Base-by-base conservation (phyloP, 1,140 invertebrate species). In the Drosophila trapezifrons region DNA sequence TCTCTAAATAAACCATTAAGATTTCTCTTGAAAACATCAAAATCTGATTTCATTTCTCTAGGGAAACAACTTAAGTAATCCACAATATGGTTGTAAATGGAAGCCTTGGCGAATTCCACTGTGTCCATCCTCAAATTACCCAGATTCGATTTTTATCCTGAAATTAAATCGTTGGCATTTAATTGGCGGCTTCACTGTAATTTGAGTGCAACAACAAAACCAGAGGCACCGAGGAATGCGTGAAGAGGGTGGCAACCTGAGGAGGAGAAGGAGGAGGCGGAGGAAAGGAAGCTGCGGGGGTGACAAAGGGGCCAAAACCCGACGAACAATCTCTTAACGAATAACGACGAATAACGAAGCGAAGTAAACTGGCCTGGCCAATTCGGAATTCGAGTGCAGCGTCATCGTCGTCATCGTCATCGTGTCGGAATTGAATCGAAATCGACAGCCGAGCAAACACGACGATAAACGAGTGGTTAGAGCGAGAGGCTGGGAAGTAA, bases 311-410 rank as follows among this genome's bases (percentile, higher is more conserved):
- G 18, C 40, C n/a, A 57, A 66, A 51, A 25, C n/a, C 54, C 17
- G 54, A 46, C 55, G 29, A 74, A 65, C 60, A 62, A 67, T 75
- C 60, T 65, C n/a, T 17, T 37, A 29, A 20, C 37, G n/a, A 66
- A 54, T 32, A 32, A 55, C 35, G 52, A 20, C 43, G 32, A 49
- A 37, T 43, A 35, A 60, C 40, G 40, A 69, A 56, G 54, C 60
- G 20, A 29, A 63, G 60, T 63, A 52, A 76, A 54, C 62, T 60
- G 60, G 80, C 58, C 76, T 57, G 62, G 52, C 49, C 73, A 70
- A 84, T 74, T 73, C 72, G 43, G 70, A 73, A 76, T 69, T 58
- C 67, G 51, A 80, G 59, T 66, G 65, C 51, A 76, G 43, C 64
- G 52, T 62, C 75, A 78, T 55, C 77, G 46, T 37, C 55, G 37